phyloP scores from a whole-genome alignment of 2,888 invertebrate species.

The Esperia sulphurella region DNA sequence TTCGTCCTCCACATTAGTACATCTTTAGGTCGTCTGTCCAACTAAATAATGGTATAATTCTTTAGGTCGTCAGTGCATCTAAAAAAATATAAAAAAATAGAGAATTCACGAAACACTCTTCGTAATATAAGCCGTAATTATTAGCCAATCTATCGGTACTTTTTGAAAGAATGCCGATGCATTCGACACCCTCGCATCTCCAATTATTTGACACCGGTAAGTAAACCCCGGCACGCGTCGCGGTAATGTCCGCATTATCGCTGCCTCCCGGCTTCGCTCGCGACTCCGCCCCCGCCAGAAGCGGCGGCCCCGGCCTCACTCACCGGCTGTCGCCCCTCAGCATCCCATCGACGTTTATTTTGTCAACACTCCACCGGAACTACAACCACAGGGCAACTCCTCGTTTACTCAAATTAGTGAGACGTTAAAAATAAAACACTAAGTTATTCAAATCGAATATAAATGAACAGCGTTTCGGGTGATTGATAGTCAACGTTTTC shows the following conservation, averaged over 20 bases:
- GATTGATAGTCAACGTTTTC: conserved; percentile 1
- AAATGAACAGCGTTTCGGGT: not conserved
- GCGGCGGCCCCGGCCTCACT: conserved; percentile 29
- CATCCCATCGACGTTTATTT: conserved; percentile 35
- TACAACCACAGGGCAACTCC: conserved; percentile 9
- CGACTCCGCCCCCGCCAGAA: no score
- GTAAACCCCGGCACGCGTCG: conserved; percentile 44
- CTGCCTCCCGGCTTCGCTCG: conserved; percentile 12
- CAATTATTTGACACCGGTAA: conserved; percentile 33
- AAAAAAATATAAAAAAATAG: no score
- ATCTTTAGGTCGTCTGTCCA: no score
- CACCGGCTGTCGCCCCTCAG: conserved; percentile 46
- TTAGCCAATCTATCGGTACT: not conserved
- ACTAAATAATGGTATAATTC: no score
- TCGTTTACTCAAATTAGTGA: no score
- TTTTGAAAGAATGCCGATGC: not conserved
- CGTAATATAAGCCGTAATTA: not conserved
- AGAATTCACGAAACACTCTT: no score
- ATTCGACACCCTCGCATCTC: not conserved
- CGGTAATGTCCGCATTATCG: conserved; percentile 19
- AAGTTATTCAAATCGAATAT: not conserved
- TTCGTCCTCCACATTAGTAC: no score
- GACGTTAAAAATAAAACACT: not conserved
- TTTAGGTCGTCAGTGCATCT: no score
- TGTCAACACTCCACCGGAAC: conserved; percentile 25